These are phyloP conservation scores for Caranx melampygus DNA, from an alignment of 2,113 vertebrate genomes.

Conservation along the genomic window DNA sequence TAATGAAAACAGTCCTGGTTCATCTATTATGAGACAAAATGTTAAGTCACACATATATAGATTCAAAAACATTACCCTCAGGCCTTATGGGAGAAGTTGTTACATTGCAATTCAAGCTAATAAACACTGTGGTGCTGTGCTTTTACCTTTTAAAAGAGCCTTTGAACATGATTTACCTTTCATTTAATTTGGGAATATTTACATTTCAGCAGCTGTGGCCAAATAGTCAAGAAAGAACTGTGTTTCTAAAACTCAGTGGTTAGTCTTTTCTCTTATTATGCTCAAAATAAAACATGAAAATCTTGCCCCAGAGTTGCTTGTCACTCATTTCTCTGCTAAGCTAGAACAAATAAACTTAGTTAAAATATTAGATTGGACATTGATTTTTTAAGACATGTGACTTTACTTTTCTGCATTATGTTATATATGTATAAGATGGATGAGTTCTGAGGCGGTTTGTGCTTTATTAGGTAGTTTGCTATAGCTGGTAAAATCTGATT, in stretches of 20 bases:
- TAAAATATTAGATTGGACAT: no score
- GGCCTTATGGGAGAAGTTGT: background rate
- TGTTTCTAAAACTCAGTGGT: background rate
- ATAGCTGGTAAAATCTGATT: no score
- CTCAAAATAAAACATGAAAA: no score
- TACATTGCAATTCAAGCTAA: background rate
- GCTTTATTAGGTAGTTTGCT: no score
- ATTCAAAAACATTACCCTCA: background rate
- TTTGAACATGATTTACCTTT: background rate
- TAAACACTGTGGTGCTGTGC: background rate
- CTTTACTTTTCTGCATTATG: no score
- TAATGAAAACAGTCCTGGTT: background rate
- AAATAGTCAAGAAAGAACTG: background rate
- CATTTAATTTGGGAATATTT: background rate
- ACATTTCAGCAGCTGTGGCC: background rate
- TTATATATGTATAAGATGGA: no score
- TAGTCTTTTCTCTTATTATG: background rate
- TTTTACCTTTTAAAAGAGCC: background rate
- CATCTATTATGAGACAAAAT: background rate
- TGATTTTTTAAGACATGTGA: no score
- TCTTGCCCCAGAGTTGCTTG: no score
- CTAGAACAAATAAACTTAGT: no score
- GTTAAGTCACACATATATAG: background rate
- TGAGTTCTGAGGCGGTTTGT: no score
- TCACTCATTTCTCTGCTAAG: no score